phyloP scores from a whole-genome alignment of 2,797 vertebrate genomes.

The Helostoma temminkii region DNA sequence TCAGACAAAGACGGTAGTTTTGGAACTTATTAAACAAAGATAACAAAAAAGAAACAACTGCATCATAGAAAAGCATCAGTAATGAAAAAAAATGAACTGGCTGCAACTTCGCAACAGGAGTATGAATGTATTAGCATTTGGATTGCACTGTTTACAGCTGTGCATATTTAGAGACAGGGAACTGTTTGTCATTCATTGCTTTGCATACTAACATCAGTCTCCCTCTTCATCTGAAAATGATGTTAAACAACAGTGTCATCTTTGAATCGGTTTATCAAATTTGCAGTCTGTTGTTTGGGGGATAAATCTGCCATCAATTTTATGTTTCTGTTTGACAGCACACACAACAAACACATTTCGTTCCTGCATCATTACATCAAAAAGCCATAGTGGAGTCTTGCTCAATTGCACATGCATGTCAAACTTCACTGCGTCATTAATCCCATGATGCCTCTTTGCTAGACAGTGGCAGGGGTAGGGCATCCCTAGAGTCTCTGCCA shows the following conservation, averaged over 20 bases:
- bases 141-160: slow-evolving; percentile 38
- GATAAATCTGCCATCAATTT: slow-evolving; percentile 5
- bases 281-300: slow-evolving; percentile 1
- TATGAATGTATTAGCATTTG: slow-evolving; percentile 59
- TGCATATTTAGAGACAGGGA: slow-evolving; percentile 5
- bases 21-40: not conserved
- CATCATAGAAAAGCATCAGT: slow-evolving; percentile 3
- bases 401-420: slow-evolving; percentile 12
- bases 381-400: slow-evolving; percentile 11
- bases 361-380: slow-evolving; percentile 1
- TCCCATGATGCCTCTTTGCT: slow-evolving; percentile 66
- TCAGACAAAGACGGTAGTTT: not conserved
- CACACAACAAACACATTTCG: slow-evolving; percentile 5
- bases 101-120: slow-evolving; percentile 37
- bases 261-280: slow-evolving; percentile 23
- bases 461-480: slow-evolving; percentile 35
- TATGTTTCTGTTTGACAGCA: slow-evolving; percentile 3
- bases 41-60: not conserved
- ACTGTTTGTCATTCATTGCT: slow-evolving; percentile 45
- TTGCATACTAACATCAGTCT: slow-evolving; percentile 8
- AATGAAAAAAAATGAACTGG: slow-evolving; percentile 3
- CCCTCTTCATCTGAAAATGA: slow-evolving; percentile 36
- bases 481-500: slow-evolving; percentile 47
- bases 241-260: slow-evolving; percentile 25
- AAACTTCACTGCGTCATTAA: slow-evolving; percentile 58